Percentiles rank a stretch among this genome's conserved stretches.
phyloP scores from a whole-genome alignment of 2,888 invertebrate species.

The Periphyllus acericola region DNA sequence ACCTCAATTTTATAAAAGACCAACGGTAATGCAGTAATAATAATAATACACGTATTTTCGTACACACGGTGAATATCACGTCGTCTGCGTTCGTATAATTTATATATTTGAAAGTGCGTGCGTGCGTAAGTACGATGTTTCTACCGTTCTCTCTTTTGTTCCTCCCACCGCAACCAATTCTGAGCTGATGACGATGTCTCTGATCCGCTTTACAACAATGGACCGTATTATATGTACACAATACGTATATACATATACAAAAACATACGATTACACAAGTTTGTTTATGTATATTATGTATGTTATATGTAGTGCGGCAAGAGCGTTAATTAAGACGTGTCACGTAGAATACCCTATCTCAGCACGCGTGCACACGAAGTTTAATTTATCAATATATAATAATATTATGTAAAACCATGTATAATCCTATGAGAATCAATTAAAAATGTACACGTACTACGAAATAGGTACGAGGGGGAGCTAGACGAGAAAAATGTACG shows the following conservation, averaged over 20 bases:
- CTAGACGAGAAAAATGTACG: too few relatives aligned
- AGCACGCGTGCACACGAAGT: not conserved
- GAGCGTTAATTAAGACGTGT: constrained; percentile 56
- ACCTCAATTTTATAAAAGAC: too few relatives aligned
- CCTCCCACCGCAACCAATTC: not conserved
- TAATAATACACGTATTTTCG: too few relatives aligned
- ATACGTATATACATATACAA: not conserved
- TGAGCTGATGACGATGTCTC: not conserved
- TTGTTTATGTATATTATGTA: too few relatives aligned
- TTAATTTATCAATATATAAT: too few relatives aligned
- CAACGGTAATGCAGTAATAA: too few relatives aligned
- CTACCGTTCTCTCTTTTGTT: constrained; percentile 11
- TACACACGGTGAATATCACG: not conserved
- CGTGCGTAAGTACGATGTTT: not conserved
- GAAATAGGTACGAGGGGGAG: too few relatives aligned
- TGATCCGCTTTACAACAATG: constrained; percentile 37
- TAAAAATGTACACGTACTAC: too few relatives aligned
- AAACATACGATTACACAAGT: not conserved
- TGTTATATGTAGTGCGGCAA: not conserved
- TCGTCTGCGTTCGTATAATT: not conserved
- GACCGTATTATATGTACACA: not conserved
- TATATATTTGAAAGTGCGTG: not conserved
- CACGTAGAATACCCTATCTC: constrained; percentile 17
- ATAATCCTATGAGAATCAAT: too few relatives aligned
- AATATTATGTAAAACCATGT: too few relatives aligned